Percentiles rank a stretch among this genome's conserved stretches.
phyloP scores from a whole-genome alignment of 2,888 invertebrate species.

The Diploptera punctata region DNA sequence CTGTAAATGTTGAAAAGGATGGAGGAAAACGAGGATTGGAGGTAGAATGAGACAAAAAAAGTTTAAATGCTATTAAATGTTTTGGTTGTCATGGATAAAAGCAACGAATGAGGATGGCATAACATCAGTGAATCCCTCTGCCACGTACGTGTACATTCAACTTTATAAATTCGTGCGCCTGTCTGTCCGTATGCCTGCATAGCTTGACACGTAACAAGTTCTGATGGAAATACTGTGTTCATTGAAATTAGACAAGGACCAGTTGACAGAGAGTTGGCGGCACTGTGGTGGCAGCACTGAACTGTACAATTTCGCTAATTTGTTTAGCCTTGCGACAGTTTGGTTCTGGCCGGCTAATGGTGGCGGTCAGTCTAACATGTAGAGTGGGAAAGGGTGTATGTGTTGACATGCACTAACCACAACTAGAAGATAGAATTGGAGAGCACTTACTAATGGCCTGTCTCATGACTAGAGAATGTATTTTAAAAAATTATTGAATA shows the following conservation, averaged over 20 bases:
- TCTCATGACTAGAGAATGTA: background rate
- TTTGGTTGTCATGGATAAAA: conserved; percentile 7
- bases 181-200: background rate
- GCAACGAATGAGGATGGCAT: background rate
- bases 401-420: conserved; percentile 10
- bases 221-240: conserved; percentile 30
- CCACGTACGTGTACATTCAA: conserved; percentile 18
- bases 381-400: conserved; percentile 1
- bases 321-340: conserved; percentile 26
- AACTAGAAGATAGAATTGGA: conserved; percentile 4
- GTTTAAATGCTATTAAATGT: conserved; percentile 19
- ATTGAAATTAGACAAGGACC: conserved; percentile 30
- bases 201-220: conserved; percentile 4
- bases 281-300: conserved; percentile 21
- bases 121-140: background rate
- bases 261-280: conserved; percentile 24
- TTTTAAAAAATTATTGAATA: background rate
- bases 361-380: conserved; percentile 23
- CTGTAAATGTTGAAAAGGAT: background rate
- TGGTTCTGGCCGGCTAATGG: conserved; percentile 23
- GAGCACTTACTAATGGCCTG: conserved; percentile 3
- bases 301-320: conserved; percentile 27
- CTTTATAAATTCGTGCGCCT: conserved; percentile 20
- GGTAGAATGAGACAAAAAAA: background rate
- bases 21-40: background rate